Base-by-base conservation (phyloP, 35 echinoderm and acorn worm genomes). In the Nesometra sesokonis region DNA sequence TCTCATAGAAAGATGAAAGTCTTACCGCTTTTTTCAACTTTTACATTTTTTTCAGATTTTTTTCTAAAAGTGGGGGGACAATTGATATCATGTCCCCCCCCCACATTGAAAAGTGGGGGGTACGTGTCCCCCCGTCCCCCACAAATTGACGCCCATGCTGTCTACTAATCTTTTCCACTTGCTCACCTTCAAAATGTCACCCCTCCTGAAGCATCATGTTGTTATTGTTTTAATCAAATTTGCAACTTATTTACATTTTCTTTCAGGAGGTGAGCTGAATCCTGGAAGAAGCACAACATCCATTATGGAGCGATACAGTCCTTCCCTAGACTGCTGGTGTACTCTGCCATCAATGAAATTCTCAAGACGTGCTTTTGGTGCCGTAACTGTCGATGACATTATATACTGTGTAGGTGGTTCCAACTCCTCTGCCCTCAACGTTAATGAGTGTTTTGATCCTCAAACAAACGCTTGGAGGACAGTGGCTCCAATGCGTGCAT, bases 321-420 rank as follows among this genome's bases (percentile, higher is more conserved):
- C 96, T 39, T 87, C 89, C 29, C 84, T 94, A n/a, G 89, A 93
- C 81, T 90, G 87, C 46, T 99, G 96, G 96, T 88, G 88, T 76
- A 79, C 83, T 35, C 34, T 99, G 0, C 79, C 92, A 0, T 87
- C 96, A 5, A 94, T 99, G 92, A 89, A 88, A 27, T 76, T 82
- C 7, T 91, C 96, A 5, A 83, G 96, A 36, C 78, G 92, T 17
- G 90, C 85, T 30, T 84, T 91, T 30, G 92, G 96, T 30, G 79
- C 82, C 17, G 92, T 84, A 37, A 83, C 88, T 0, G 84, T 91
- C 19, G 96, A 94, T 43, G 89, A 94, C 67, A 93, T 89, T 79
- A 89, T 99, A 2, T 99, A 91, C 38, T 92, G 85, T 19, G 87
- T 99, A 17, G 96, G 96, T 17, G 96, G 96, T 15, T 90, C 96